Base-by-base conservation (phyloP, 2,888 invertebrate species). In the Tubulanus polymorphus region DNA sequence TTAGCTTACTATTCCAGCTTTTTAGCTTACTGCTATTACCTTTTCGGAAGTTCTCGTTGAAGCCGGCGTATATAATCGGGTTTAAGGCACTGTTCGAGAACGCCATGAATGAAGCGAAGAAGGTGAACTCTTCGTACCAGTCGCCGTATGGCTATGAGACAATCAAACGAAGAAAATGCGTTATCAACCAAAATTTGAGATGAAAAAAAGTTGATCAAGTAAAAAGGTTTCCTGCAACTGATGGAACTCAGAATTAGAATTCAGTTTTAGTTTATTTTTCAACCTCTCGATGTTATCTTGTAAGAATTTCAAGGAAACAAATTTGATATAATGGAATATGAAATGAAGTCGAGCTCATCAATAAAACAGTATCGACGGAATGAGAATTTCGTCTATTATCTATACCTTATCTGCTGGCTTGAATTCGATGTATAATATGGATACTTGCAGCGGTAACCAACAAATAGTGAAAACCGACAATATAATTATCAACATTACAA, bases 371-470 rank as follows among this genome's bases (percentile, higher is more conserved):
- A n/a, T n/a, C n/a, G n/a, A n/a, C n/a, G n/a, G n/a, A n/a, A n/a
- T n/a, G n/a, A n/a, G n/a, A n/a, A n/a, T n/a, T n/a, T n/a, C n/a
- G n/a, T n/a, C n/a, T n/a, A n/a, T n/a, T n/a, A n/a, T n/a, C n/a
- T n/a, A n/a, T n/a, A 41, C 41, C 60, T 59, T 25, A 64, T 60
- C 46, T 61, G 57, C 8, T 60, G 54, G 29, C 85, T 84, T 64
- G 89, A 86, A 5, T 88, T 84, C 37, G 89, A 74, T 0, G 15
- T 41, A 41, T 18, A 41, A 18, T 8, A 41, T 18, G 15, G 23
- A 20, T 18, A 85, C 83, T 1, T 89, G 89, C 63, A 89, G 89
- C 0, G 90, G 90, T 2, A 88, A 74, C 59, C 89, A 85, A 66
- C 90, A 87, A 1, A 85, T 66, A 47, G 86, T 83, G 57, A 89